Conservation (phyloP, 2,113 vertebrate species). For the Oriolus oriolus region DNA sequence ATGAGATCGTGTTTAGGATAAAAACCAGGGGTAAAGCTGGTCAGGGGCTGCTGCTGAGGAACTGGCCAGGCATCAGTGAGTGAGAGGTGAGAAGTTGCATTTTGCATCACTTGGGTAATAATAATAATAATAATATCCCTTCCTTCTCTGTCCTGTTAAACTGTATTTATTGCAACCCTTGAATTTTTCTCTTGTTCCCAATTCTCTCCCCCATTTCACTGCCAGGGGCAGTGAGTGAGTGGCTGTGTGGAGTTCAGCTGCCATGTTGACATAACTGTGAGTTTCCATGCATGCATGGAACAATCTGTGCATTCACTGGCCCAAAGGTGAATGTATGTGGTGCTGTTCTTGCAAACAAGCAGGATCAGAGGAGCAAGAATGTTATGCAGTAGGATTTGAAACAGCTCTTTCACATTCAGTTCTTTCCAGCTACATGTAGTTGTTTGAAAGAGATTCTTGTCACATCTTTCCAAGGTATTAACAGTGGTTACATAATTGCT, state of each 20-base stretch:
- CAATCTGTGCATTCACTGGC: accelerated
- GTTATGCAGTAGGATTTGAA: neutral
- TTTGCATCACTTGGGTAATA: neutral
- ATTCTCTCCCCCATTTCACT: neutral
- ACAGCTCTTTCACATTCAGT: neutral
- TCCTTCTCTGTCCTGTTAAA: neutral
- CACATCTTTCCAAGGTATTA: neutral
- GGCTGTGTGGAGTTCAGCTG: neutral
- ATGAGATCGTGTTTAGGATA: neutral
- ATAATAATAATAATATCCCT: neutral
- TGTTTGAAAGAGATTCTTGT: neutral
- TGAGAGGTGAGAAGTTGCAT: neutral
- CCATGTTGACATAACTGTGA: neutral
- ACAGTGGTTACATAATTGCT: neutral
- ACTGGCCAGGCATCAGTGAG: neutral
- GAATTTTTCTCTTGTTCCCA: neutral
- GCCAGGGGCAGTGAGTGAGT: neutral
- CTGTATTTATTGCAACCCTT: neutral
- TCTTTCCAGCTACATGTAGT: neutral
- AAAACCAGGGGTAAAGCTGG: neutral
- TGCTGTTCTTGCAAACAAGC: neutral
- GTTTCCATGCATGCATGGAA: neutral
- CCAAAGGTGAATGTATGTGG: neutral
- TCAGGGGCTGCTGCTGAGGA: neutral
- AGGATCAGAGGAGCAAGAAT: neutral